Evolutionary conservation across 30 jellyfish, hydroid and myxozoan genomes (phyloP).

Genomic region (Turritopsis rubra): DNA sequence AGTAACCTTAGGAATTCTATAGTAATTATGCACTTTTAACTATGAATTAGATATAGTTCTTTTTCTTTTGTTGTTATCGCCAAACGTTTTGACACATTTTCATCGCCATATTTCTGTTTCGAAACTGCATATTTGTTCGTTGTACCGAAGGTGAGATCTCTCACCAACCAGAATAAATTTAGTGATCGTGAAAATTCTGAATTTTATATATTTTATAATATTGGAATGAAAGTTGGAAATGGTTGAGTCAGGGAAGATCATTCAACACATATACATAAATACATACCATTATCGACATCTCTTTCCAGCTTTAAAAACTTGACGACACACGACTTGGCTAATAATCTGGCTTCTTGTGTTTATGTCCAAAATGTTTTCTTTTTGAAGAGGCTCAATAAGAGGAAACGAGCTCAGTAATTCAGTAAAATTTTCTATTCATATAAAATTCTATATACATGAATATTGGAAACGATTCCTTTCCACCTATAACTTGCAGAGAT

Average conservation of each 20-base stretch:
- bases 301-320: slow-evolving; percentile 1
- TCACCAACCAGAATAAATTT: not conserved
- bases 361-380: not conserved
- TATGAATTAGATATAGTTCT: no score
- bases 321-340: not conserved
- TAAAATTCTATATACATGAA: not conserved
- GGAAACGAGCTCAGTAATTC: not conserved
- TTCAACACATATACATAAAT: not conserved
- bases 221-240: not conserved
- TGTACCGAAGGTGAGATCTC: not conserved
- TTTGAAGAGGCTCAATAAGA: not conserved
- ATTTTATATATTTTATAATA: no score
- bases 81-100: not conserved
- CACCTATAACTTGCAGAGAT: not conserved
- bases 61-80: not conserved
- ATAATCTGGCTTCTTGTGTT: not conserved
- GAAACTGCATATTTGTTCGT: not conserved
- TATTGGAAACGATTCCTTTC: not conserved
- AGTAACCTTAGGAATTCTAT: not conserved
- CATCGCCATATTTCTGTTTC: not conserved
- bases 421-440: not conserved
- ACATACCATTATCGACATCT: slow-evolving; percentile 21
- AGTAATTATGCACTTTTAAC: not conserved
- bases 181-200: not conserved
- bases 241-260: not conserved